Evolutionary conservation across 2,113 vertebrate species (phyloP).

Genomic region (Microtus pennsylvanicus): DNA sequence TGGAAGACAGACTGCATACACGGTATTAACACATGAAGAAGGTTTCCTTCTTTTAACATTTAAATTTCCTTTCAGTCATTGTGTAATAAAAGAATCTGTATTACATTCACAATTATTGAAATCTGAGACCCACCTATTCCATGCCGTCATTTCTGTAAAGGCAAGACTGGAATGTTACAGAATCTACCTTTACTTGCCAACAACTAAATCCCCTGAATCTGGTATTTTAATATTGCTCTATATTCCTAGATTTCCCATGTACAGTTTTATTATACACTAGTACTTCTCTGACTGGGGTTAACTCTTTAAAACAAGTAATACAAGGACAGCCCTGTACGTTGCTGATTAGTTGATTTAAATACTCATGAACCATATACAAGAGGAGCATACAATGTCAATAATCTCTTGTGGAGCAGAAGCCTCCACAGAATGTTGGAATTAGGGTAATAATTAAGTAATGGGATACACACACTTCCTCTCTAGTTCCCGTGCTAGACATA

Average conservation of each 20-base stretch:
- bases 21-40: neutral
- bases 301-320: neutral
- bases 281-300: neutral
- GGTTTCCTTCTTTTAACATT: neutral
- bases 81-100: neutral
- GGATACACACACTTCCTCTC: neutral
- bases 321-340: neutral
- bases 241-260: neutral
- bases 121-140: neutral
- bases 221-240: neutral
- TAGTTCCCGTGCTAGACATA: neutral
- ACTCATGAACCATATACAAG: neutral
- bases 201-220: neutral
- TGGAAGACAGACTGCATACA: neutral
- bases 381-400: neutral
- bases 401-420: neutral
- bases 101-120: neutral
- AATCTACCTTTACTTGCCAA: neutral
- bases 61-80: neutral
- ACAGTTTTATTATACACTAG: neutral
- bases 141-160: neutral
- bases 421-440: neutral
- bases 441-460: neutral
- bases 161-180: neutral
- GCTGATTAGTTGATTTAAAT: neutral